phyloP scores from a whole-genome alignment of 2,797 vertebrate species.

The Choloepus didactylus region DNA sequence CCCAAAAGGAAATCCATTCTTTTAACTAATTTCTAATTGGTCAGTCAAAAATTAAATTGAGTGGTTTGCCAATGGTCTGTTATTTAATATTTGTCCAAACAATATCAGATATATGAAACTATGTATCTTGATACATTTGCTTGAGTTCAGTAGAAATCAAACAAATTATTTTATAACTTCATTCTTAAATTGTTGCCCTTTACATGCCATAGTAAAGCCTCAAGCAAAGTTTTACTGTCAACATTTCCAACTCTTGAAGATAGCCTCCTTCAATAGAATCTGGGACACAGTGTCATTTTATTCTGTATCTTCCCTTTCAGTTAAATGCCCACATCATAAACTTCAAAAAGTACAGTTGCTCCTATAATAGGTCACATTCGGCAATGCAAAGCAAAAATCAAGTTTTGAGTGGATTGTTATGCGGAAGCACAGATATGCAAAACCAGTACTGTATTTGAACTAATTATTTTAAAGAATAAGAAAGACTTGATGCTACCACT shows the following conservation, averaged over 20 bases:
- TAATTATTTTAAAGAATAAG: conserved; percentile 44
- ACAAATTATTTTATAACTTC: conserved; percentile 41
- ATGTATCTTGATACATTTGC: background rate
- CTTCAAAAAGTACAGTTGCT: conserved; percentile 49
- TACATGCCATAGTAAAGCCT: background rate
- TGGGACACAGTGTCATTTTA: conserved; percentile 34
- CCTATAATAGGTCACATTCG: conserved; percentile 30
- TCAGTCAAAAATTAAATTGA: conserved; percentile 27
- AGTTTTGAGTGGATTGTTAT: conserved; percentile 12
- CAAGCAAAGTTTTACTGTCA: background rate
- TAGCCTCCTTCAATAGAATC: conserved; percentile 21
- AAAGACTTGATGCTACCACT: background rate
- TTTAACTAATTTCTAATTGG: conserved; percentile 15
- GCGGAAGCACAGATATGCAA: conserved; percentile 44
- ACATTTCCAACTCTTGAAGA: conserved; percentile 30
- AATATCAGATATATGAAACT: background rate
- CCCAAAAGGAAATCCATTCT: background rate
- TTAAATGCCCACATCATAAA: conserved; percentile 2
- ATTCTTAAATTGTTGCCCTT: background rate
- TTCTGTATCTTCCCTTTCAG: conserved; percentile 40
- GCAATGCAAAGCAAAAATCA: conserved; percentile 50
- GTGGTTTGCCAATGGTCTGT: background rate
- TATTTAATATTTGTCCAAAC: background rate
- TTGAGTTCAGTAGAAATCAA: conserved; percentile 31
- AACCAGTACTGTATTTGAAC: background rate